These are phyloP conservation scores for Cryptocheilus praepositus DNA, from an alignment of 2,888 invertebrate species.

Conservation along the genomic window DNA sequence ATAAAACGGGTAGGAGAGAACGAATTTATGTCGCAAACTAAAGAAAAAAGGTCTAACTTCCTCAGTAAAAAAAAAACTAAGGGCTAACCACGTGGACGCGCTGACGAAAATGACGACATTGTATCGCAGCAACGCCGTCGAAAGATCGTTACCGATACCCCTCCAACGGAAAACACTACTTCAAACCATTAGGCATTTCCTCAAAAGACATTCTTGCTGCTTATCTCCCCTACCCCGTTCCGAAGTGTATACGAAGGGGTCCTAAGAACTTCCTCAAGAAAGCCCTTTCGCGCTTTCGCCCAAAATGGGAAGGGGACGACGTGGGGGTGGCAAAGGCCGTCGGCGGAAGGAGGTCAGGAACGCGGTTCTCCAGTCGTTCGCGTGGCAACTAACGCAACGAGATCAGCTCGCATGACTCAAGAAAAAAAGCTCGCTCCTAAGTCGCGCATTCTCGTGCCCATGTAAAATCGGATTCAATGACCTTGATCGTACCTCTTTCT, in stretches of 20 bases:
- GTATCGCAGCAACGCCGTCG: background rate
- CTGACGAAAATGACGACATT: background rate
- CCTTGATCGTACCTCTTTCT: constrained; percentile 17
- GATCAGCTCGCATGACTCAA: too few species aligned
- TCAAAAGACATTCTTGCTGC: too few species aligned
- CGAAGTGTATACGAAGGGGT: too few species aligned
- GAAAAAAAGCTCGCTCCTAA: too few species aligned
- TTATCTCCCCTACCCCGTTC: too few species aligned
- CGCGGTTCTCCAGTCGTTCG: background rate
- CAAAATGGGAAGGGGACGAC: constrained; percentile 6
- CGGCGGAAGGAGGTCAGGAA: constrained; percentile 2
- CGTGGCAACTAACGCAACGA: background rate
- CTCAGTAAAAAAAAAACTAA: background rate
- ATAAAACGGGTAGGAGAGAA: background rate
- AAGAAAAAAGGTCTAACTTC: too few species aligned
- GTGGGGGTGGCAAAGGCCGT: constrained; percentile 13
- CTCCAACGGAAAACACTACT: too few species aligned
- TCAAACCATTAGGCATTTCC: too few species aligned
- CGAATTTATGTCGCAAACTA: too few species aligned
- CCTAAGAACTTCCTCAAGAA: too few species aligned
- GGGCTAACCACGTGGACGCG: constrained; percentile 17
- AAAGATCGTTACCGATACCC: too few species aligned
- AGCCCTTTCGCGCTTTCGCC: too few species aligned
- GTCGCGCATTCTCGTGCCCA: background rate
- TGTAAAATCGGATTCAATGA: constrained; percentile 16